These are phyloP conservation scores for Cirrhinus mrigala DNA, from an alignment of 2,797 vertebrate genomes.

Conservation along the genomic window DNA sequence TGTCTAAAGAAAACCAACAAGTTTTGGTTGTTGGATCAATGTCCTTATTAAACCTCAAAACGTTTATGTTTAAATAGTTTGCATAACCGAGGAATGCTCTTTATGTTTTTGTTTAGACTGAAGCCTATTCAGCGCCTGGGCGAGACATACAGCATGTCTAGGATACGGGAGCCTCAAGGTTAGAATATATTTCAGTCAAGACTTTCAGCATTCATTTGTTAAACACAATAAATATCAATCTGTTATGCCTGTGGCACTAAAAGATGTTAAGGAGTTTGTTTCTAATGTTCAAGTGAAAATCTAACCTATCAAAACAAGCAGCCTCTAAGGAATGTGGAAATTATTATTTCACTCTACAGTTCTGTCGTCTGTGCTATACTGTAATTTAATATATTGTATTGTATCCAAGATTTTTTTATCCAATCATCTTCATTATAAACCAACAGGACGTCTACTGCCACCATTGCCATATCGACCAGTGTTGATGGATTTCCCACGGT, in stretches of 20 bases:
- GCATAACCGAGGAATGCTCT: not conserved
- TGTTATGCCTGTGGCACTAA: not conserved
- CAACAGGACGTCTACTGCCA: slow-evolving; percentile 68
- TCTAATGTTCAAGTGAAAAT: not conserved
- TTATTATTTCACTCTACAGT: not conserved
- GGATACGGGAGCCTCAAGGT: slow-evolving; percentile 62
- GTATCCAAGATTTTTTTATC: not conserved
- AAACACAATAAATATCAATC: not conserved
- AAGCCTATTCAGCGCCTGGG: slow-evolving; percentile 69
- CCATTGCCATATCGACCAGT: slow-evolving; percentile 62
- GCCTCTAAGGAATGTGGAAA: slow-evolving; percentile 1
- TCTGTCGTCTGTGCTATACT: not conserved
- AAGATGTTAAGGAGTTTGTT: not conserved
- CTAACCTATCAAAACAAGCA: not conserved
- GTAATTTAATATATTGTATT: not conserved
- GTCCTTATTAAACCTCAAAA: not conserved
- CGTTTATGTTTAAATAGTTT: not conserved
- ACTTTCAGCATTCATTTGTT: not conserved
- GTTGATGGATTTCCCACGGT: slow-evolving; percentile 64
- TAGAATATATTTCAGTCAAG: slow-evolving; percentile 18
- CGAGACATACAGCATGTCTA: slow-evolving; percentile 71
- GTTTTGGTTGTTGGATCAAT: not conserved
- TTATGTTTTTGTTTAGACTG: slow-evolving; percentile 56
- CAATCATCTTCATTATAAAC: not conserved
- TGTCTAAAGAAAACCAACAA: not conserved